phyloP scores from a whole-genome alignment of 2,113 vertebrate genomes.

The Ursus arctos region DNA sequence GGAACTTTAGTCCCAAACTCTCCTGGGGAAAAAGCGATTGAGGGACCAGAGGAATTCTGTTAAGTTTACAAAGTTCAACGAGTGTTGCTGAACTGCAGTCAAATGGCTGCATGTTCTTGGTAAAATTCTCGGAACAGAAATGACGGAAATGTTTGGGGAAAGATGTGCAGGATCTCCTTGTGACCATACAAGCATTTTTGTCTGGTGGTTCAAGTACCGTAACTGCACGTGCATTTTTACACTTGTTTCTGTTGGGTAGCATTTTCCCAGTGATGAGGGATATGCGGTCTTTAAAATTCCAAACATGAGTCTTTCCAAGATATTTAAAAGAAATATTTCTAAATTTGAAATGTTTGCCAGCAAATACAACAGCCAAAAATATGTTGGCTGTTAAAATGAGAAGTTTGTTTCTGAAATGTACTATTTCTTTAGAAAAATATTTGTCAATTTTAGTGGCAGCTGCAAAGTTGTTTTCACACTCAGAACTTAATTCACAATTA shows the following conservation, averaged over 20 bases:
- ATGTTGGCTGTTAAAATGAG: slow-evolving; percentile 69
- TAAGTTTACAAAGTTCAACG: background rate
- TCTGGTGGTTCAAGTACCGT: background rate
- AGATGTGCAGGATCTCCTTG: background rate
- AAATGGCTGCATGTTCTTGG: background rate
- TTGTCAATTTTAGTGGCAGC: slow-evolving; percentile 56
- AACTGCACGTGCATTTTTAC: background rate
- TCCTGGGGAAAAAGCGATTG: background rate
- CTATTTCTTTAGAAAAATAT: slow-evolving; percentile 60
- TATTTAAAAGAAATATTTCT: slow-evolving; percentile 72
- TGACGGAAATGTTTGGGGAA: background rate
- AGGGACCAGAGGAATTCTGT: background rate
- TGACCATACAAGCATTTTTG: background rate
- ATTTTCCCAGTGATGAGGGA: background rate
- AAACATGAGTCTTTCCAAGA: slow-evolving; percentile 35
- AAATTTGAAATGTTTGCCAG: slow-evolving; percentile 68
- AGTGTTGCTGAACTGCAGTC: background rate
- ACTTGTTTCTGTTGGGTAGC: background rate
- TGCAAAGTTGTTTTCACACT: slow-evolving; percentile 45
- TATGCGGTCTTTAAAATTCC: slow-evolving; percentile 4
- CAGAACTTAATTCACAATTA: slow-evolving; percentile 50
- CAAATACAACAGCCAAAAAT: slow-evolving; percentile 69
- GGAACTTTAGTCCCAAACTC: background rate
- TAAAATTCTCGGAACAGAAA: slow-evolving; percentile 23
- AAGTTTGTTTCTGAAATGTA: slow-evolving; percentile 51